phyloP scores from a whole-genome alignment of 2,797 vertebrate species.

The Phoebastria nigripes region DNA sequence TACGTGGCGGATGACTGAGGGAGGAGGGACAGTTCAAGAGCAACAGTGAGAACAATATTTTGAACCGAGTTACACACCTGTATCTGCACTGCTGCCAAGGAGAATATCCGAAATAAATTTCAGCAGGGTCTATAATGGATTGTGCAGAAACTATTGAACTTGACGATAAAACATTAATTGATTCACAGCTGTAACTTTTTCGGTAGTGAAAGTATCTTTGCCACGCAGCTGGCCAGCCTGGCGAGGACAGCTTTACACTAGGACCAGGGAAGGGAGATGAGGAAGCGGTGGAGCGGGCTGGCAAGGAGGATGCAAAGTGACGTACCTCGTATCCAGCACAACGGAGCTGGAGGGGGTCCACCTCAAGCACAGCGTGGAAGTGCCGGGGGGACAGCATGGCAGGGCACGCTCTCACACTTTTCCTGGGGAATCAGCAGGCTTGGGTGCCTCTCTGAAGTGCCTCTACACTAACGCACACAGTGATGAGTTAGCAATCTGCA shows the following conservation, averaged over 20 bases:
- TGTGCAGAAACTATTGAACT: neutral
- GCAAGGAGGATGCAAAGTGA: neutral
- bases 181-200: neutral
- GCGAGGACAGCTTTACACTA: neutral
- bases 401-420: neutral
- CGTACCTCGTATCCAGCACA: neutral
- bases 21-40: neutral
- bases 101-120: neutral
- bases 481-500: neutral
- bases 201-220: neutral
- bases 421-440: neutral
- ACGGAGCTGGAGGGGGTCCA: neutral
- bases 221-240: neutral
- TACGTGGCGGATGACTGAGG: neutral
- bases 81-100: neutral
- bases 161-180: neutral
- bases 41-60: neutral
- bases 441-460: neutral
- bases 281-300: neutral
- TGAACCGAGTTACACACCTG: neutral
- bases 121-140: neutral
- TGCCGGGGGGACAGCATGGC: neutral
- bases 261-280: neutral
- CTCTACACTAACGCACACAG: rapidly evolving
- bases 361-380: neutral